Evolutionary conservation across 2,797 vertebrate genomes (phyloP).

Genomic region (Macrochelys suwanniensis): DNA sequence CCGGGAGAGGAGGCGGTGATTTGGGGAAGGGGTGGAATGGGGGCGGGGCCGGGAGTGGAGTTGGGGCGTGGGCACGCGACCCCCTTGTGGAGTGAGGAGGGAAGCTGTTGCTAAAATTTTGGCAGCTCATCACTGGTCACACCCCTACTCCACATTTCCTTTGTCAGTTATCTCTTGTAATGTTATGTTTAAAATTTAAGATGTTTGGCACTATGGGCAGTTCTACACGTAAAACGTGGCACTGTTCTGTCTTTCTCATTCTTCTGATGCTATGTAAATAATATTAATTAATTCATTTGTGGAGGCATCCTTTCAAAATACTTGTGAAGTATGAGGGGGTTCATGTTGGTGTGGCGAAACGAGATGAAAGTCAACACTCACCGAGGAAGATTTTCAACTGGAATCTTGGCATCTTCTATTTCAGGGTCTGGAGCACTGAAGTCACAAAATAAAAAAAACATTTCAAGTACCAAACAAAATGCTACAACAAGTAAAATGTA

Average conservation of each 20-base stretch:
- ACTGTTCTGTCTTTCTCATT: neutral
- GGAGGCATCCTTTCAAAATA: neutral
- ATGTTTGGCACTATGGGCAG: neutral
- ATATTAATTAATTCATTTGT: neutral
- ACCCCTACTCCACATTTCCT: neutral
- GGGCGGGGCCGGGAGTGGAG: too few relatives aligned
- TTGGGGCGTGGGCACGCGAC: too few relatives aligned
- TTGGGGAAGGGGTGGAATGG: too few relatives aligned
- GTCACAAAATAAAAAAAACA: neutral
- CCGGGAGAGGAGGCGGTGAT: too few relatives aligned
- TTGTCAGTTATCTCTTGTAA: neutral
- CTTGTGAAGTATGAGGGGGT: neutral
- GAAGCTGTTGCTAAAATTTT: too few relatives aligned
- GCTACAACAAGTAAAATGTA: neutral
- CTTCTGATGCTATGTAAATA: neutral
- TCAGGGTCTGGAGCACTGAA: slow-evolving; percentile 89
- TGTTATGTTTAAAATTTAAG: neutral
- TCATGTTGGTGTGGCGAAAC: neutral
- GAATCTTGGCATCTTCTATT: slow-evolving; percentile 87
- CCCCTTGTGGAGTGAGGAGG: too few relatives aligned
- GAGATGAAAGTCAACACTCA: slow-evolving; percentile 61
- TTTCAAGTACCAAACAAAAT: neutral
- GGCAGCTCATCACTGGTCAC: too few relatives aligned
- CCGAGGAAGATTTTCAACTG: slow-evolving; percentile 92
- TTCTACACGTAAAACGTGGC: neutral